Evolutionary conservation across 1,140 invertebrate species (phyloP).

Genomic region (Brachionus asplanchnoidis): DNA sequence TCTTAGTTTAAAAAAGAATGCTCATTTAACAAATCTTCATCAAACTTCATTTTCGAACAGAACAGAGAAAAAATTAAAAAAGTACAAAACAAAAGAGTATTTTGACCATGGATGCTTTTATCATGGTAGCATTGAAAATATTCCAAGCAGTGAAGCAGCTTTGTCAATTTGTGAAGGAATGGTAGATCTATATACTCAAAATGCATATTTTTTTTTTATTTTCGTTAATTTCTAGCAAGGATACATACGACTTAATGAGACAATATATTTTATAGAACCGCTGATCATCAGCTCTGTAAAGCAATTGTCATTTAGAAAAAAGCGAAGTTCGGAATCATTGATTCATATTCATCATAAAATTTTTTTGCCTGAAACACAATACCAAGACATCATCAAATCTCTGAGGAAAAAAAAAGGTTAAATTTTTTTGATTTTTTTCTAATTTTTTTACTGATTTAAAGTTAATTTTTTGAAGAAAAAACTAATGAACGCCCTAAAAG

Average conservation of each 20-base stretch:
- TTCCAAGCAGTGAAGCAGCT: neutral
- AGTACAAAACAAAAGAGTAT: neutral
- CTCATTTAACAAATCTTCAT: neutral
- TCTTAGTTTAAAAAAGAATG: neutral
- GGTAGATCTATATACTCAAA: neutral
- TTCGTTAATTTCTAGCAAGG: neutral
- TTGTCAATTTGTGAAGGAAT: slow-evolving; percentile 11
- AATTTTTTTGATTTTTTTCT: neutral
- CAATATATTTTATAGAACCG: neutral
- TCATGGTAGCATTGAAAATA: neutral
- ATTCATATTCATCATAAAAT: neutral
- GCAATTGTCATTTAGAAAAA: neutral
- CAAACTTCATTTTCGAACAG: neutral
- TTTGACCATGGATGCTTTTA: neutral
- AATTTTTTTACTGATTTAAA: neutral
- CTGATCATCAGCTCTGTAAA: neutral
- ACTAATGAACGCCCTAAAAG: slow-evolving; percentile 43
- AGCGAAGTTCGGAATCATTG: neutral
- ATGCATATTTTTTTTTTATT: neutral
- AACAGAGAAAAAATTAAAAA: neutral
- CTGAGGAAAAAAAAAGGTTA: neutral
- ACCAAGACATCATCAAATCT: neutral
- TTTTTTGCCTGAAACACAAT: neutral
- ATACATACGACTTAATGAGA: neutral
- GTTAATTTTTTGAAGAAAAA: neutral